Percentiles rank a stretch among this genome's conserved stretches.
Conservation (phyloP, 2,888 invertebrate species). For the Apamea epomidion region DNA sequence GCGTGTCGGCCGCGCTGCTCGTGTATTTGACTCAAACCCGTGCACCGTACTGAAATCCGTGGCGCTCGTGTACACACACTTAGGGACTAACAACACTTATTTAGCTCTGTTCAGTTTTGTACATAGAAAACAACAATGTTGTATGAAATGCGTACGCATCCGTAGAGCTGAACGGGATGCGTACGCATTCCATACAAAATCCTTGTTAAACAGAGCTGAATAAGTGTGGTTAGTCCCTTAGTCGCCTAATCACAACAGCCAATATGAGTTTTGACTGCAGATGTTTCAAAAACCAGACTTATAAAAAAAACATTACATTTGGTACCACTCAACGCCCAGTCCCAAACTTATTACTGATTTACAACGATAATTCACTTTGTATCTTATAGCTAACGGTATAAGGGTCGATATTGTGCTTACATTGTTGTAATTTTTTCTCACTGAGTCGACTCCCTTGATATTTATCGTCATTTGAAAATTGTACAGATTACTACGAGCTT, state of each 20-base stretch:
- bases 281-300: not conserved
- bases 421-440: conserved; percentile 33
- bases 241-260: not conserved
- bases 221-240: no score
- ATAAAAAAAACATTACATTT: conserved; percentile 11
- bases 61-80: no score
- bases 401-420: conserved; percentile 41
- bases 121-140: no score
- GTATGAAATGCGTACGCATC: no score
- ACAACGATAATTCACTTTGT: conserved; percentile 43
- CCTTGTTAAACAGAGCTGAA: no score
- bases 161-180: no score
- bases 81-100: no score
- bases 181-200: no score
- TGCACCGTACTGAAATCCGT: no score
- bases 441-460: conserved; percentile 2
- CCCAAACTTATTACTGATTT: conserved; percentile 31
- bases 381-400: conserved; percentile 41
- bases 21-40: no score
- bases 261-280: not conserved
- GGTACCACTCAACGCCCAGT: conserved; percentile 25
- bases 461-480: conserved; percentile 13
- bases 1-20: no score
- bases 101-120: no score
- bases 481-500: not conserved